These are phyloP conservation scores for Maniola jurtina DNA, from an alignment of 1,140 invertebrate species.

Conservation along the genomic window DNA sequence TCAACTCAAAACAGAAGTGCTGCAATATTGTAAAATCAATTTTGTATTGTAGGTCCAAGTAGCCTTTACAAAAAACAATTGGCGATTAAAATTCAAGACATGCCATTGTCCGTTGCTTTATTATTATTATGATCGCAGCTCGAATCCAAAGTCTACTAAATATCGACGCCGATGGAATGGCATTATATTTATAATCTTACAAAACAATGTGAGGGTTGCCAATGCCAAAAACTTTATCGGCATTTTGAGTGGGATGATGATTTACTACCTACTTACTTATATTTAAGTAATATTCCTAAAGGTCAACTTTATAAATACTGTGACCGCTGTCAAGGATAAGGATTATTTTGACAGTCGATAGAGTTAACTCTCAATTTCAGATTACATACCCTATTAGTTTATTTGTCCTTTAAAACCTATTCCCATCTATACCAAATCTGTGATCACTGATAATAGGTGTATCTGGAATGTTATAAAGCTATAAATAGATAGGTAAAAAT, in stretches of 20 bases:
- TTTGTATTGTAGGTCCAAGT: neutral
- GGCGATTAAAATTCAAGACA: slow-evolving; percentile 22
- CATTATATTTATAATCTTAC: slow-evolving; percentile 32
- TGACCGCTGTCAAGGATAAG: no score
- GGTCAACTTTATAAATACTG: no score
- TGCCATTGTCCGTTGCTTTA: slow-evolving; percentile 14
- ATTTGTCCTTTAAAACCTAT: no score
- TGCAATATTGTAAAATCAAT: neutral
- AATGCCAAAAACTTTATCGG: neutral
- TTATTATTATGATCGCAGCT: slow-evolving; percentile 18
- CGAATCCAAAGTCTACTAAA: slow-evolving; percentile 27
- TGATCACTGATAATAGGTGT: no score
- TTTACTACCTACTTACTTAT: neutral
- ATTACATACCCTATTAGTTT: no score
- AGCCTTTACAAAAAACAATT: neutral
- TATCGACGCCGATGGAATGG: slow-evolving; percentile 23
- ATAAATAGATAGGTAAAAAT: no score
- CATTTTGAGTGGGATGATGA: slow-evolving; percentile 3
- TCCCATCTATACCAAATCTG: no score
- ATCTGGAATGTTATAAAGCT: no score
- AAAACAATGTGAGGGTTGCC: slow-evolving; percentile 20
- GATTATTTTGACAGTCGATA: no score
- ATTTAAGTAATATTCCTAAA: no score
- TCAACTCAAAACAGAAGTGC: neutral
- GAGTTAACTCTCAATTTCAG: no score